phyloP scores from a whole-genome alignment of 2,113 vertebrate species.

The Pterocles burchelli region DNA sequence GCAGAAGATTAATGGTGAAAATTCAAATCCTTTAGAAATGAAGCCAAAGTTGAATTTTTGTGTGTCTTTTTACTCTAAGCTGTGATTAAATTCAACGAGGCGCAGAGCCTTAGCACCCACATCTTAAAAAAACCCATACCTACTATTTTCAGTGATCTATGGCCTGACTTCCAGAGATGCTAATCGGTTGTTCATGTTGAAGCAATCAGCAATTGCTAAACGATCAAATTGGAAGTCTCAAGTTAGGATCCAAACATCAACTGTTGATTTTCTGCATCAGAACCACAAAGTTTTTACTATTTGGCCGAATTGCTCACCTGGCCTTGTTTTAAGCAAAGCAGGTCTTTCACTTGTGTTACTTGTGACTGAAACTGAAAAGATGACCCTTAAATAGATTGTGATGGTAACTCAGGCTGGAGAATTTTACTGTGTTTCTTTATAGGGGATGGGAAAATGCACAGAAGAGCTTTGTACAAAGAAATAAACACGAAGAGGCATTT shows the following conservation, averaged over 20 bases:
- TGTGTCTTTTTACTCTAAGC: background rate
- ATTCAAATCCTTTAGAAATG: background rate
- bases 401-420: background rate
- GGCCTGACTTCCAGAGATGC: background rate
- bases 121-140: background rate
- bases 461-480: background rate
- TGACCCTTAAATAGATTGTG: background rate
- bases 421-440: background rate
- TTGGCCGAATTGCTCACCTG: background rate
- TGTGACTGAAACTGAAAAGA: background rate
- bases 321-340: background rate
- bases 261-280: background rate
- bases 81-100: constrained; percentile 27
- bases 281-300: background rate
- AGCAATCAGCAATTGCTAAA: background rate
- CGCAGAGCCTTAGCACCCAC: background rate
- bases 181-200: background rate
- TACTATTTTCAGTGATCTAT: background rate
- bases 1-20: constrained; percentile 1
- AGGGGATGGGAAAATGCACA: background rate
- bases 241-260: background rate
- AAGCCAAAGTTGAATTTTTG: background rate
- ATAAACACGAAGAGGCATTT: background rate
- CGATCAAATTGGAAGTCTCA: background rate
- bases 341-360: background rate